Evolutionary conservation across 2,888 invertebrate genomes (phyloP).

Genomic region (Drosophila vallismaia): DNA sequence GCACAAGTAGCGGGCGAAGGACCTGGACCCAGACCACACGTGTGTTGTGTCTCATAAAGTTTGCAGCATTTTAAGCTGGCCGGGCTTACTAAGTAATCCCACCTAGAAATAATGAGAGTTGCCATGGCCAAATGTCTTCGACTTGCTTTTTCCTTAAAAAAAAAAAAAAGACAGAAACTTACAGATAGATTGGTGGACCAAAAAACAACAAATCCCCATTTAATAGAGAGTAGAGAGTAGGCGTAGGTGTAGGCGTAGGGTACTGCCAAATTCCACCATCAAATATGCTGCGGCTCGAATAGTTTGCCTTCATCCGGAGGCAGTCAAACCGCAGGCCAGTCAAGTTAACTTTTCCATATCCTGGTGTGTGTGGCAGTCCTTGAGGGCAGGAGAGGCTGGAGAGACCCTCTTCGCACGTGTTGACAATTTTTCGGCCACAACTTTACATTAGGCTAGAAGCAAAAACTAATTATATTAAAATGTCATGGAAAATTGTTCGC

Average conservation of each 20-base stretch:
- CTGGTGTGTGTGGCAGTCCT: conserved; percentile 54
- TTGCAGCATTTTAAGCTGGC: conserved; percentile 76
- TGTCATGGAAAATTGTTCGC: conserved; percentile 72
- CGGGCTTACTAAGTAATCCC: conserved; percentile 73
- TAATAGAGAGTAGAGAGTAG: conserved; percentile 66
- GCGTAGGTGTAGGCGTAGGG: conserved; percentile 56
- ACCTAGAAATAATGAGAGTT: conserved; percentile 74
- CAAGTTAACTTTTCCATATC: conserved; percentile 53
- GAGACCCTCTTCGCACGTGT: conserved; percentile 50
- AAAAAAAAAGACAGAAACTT: conserved; percentile 44
- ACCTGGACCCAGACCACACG: conserved; percentile 48
- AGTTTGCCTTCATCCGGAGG: conserved; percentile 53
- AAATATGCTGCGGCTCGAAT: conserved; percentile 72
- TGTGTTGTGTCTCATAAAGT: conserved; percentile 77
- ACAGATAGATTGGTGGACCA: conserved; percentile 40
- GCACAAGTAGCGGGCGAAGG: neutral
- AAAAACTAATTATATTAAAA: conserved; percentile 77
- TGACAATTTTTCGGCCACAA: conserved; percentile 74
- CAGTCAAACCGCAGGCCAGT: conserved; percentile 61
- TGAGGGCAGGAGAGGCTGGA: conserved; percentile 10
- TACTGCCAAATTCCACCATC: conserved; percentile 60
- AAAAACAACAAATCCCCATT: conserved; percentile 65
- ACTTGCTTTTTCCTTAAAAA: conserved; percentile 54
- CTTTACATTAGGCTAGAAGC: conserved; percentile 70
- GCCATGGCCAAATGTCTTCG: conserved; percentile 51